Evolutionary conservation across 2,797 vertebrate genomes (phyloP), one percentile per base, ranked within the genome.

Genomic region (Poeciliopsis gracilis): DNA sequence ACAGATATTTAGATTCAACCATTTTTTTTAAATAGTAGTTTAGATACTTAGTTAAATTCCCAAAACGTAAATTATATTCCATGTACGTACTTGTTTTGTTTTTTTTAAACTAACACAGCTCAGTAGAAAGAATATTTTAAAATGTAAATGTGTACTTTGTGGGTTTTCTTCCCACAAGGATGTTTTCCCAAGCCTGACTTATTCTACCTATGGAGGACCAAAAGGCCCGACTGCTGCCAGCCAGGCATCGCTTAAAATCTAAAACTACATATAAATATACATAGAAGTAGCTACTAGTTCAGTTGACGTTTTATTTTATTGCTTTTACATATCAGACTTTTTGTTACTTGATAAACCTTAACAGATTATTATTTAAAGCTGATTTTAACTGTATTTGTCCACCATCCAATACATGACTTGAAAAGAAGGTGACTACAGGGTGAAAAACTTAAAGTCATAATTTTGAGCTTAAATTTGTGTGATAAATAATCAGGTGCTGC

Each of bases 401-500:
- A 76, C 5, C 72, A 79, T 79, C 69, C 67, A 72, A 73, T 53
- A 82, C 38, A 72, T 87, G 82, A 85, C 89, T 90, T 90, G 84
- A 90, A 90, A 69, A 49, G 49, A 75, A 83, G 33, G 55, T 23
- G 78, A 84, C 25, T 61, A 89, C 86, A 90, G 84, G 89, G 86
- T 88, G 83, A 91, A 59, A 86, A 63, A 41, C 72, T 41, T 83
- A 77, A 45, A 78, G 49, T 59, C 75, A 41, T 41, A 41, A 75
- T 78, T 70, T 53, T 80, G 66, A 85, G 61, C 61, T 83, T 12
- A 77, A 83, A 90, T 87, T 38, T 63, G 43, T 83, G 76, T 72
- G 72, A 82, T 72, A 49, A 78, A 82, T 67, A 49, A 78, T 89
- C 84, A 90, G 93, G 94, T 93, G 94, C 94, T 89, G 95, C 90